Base-by-base conservation (phyloP, 2,888 invertebrate genomes). In the Patella pellucida region DNA sequence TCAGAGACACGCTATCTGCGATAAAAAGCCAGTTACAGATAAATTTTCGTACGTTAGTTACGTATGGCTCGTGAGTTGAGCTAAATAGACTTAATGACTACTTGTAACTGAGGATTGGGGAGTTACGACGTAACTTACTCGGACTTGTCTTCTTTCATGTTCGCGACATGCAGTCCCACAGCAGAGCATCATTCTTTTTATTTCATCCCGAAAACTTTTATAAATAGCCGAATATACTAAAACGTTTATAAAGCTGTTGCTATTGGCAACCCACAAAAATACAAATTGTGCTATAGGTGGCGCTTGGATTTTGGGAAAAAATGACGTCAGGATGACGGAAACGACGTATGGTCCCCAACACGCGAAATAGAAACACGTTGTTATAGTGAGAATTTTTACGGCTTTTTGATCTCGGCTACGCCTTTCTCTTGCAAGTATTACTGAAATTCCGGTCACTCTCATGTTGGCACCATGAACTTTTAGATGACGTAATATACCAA, bases 171-270 rank as follows among this genome's bases (percentile, higher is more conserved):
- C 41, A 41, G 9, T 1, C 41, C 41, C 41, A 41, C 5, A 9
- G 9, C 41, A 41, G 9, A 41, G 41, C 41, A 41, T 9, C 14
- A 78, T 51, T 23, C 76, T 19, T 52, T 72, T 78, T 3, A 77
- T 72, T 52, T 77, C 74, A 15, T 75, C 52, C 23, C 82, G 51
- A 73, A 83, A 83, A 41, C 76, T 72, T 23, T 76, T 75, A 56
- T 81, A 82, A 27, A 79, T 76, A 27, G 73, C 71, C 3, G 82
- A 82, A 69, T 83, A 84, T 12, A 84, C 81, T 41, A 83, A 73
- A n/a, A 84, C 84, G 54, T 84, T 83, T 71, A 81, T 78, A 72
- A 83, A 84, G 71, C 83, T 84, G 74, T 83, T 84, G 41, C 78
- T 76, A 69, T 84, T 83, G 4, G 82, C 83, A 31, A 84, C 52